Evolutionary conservation across 2,888 invertebrate genomes (phyloP), one percentile per base, ranked within the genome.

Genomic region (Eupithecia centaureata): DNA sequence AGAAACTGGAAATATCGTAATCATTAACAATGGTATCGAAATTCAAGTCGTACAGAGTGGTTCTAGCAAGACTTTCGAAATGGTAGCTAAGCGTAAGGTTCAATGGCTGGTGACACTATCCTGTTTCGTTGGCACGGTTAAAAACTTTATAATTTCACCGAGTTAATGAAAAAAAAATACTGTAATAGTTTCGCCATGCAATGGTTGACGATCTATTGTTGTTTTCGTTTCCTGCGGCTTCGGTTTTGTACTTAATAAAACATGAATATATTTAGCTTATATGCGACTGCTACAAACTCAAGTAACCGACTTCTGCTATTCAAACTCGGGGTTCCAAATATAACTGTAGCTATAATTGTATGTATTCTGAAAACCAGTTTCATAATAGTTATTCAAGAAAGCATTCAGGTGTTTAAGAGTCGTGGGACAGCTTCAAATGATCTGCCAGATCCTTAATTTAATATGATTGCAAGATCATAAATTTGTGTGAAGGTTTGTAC

Each of bases 391-490:
- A 61, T 57, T 65, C 62, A 47, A 47, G 47, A 47, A 65, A 47
- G 57, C 32, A 54, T 59, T 62, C 60, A 65, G 35, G 57, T 35
- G 47, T 47, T 22, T 62, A 61, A 8, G 22, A 61, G 61, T 63
- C 27, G 67, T 69, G 69, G 64, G 70, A 61, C 65, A 61, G 22
- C 47, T 65, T 72, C 65, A 58, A 70, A 72, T 71, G 66, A 70
- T 66, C 64, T 67, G 65, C 68, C 73, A 68, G 67, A 58, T 73
- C 57, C 71, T 71, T 64, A 74, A 67, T 73, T 70, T 73, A 73
- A 67, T 68, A 70, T 70, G 73, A 73, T 70, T 69, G 67, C 69
- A 52, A 61, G 67, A 71, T 73, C 68, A 71, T 73, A 72, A 68
- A 74, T 74, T 73, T 73, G 57, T 71, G 67, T 62, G 69, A 61